phyloP scores from a whole-genome alignment of 2,113 vertebrate species.

The Syngnathus floridae region DNA sequence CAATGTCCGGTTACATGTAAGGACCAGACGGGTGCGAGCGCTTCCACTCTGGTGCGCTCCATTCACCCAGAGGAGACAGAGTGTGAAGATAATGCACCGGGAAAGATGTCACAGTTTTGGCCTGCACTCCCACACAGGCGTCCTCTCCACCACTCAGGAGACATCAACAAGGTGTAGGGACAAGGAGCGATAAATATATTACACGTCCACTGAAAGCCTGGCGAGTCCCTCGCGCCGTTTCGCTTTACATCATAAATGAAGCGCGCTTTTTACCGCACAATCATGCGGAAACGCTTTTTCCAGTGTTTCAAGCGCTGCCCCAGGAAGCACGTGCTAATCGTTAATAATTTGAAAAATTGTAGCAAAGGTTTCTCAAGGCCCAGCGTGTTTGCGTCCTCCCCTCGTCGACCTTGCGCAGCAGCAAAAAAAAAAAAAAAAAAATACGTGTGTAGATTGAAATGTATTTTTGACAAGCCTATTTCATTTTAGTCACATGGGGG shows the following conservation, averaged over 20 bases:
- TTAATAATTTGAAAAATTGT: constrained; percentile 32
- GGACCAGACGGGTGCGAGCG: constrained; percentile 62
- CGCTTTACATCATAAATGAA: neutral
- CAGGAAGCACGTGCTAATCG: constrained; percentile 1
- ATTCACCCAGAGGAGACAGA: constrained; percentile 68
- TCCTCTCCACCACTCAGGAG: constrained; percentile 48
- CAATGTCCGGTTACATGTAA: constrained; percentile 73
- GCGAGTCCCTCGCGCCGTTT: constrained; percentile 29
- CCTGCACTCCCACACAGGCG: constrained; percentile 48
- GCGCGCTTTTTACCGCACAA: constrained; percentile 3
- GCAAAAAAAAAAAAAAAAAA: constrained; percentile 40
- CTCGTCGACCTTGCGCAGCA: constrained; percentile 43
- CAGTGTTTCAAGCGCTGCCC: constrained; percentile 1
- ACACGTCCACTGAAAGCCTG: constrained; percentile 59
- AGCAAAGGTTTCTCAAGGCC: neutral
- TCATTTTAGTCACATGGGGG: constrained; percentile 51
- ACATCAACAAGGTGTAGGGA: constrained; percentile 70
- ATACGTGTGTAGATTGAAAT: constrained; percentile 53
- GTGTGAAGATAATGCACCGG: constrained; percentile 73
- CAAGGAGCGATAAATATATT: constrained; percentile 70
- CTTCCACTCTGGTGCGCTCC: constrained; percentile 58
- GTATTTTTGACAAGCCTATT: constrained; percentile 64
- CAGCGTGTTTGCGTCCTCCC: constrained; percentile 20
- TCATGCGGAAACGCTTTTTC: constrained; percentile 14
- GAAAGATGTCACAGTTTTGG: constrained; percentile 72